Evolutionary conservation across 1,140 invertebrate genomes (phyloP), one percentile per base, ranked within the genome.

Genomic region (Halyomorpha halys): DNA sequence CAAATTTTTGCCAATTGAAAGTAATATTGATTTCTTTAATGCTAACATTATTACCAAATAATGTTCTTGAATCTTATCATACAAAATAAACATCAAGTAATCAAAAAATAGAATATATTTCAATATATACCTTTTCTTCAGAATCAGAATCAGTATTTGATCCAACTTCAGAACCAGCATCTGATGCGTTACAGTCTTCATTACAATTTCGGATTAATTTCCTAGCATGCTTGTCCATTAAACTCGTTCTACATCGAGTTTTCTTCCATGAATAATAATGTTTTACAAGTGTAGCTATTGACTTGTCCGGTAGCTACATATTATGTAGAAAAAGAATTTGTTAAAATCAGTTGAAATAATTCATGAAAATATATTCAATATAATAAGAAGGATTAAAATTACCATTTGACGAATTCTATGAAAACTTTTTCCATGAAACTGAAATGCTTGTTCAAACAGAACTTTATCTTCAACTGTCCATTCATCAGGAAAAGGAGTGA

Each of bases 191-290:
- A 18, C 73, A 74, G 62, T 76, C 77, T 67, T 78, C 78, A 64
- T 76, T 76, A 25, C 77, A 76, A 70, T 77, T 78, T 61, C 75
- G 69, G 34, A 69, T 70, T 69, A 86, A 77, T 78, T 82, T 90
- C 73, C 84, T 81, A 2, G 86, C 87, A 75, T 91, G 88, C 63
- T 86, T 80, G 76, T 98, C 94, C 90, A 98, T 97, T 23, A 96
- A 77, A 72, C 92, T 97, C 59, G 87, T 93, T 56, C 91, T 82
- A 70, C 88, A 87, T 72, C 92, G 79, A 14, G 91, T 94, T 73
- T 97, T 98, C 74, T 98, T 98, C 94, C 94, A 98, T 69, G 90
- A 93, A 74, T 98, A 98, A 75, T 98, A 98, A 76, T 97, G 97
- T 76, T 97, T 97, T 0, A 98, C 94, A 69, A 98, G 78, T 71